Evolutionary conservation across 2,797 vertebrate species (phyloP).

Genomic region (Anguilla megastoma): DNA sequence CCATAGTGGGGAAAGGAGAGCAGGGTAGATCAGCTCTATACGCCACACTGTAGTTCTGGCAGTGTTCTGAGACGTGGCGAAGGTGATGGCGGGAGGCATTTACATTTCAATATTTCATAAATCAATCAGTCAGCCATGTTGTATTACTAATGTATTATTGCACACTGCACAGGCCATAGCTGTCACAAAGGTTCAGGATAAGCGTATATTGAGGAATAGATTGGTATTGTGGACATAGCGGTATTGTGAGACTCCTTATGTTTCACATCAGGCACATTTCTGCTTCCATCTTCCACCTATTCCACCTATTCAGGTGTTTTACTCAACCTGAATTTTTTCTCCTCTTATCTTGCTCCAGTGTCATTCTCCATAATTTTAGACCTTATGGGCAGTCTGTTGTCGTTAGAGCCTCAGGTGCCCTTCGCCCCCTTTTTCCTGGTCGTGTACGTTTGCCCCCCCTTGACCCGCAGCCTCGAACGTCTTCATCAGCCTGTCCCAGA

Average conservation of each 20-base stretch:
- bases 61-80: neutral
- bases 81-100: neutral
- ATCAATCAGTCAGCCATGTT: neutral
- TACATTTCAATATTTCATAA: neutral
- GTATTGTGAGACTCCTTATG: neutral
- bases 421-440: neutral
- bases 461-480: constrained; percentile 77
- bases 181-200: neutral
- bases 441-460: constrained; percentile 60
- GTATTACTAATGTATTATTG: neutral
- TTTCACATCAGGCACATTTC: neutral
- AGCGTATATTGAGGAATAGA: neutral
- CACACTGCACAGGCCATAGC: neutral
- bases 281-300: neutral
- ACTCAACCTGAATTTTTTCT: neutral
- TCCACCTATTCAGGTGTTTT: neutral
- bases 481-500: constrained; percentile 96
- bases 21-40: neutral
- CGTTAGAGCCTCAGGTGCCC: neutral
- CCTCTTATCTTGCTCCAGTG: neutral
- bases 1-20: neutral
- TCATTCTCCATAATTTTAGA: neutral
- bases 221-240: neutral
- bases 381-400: neutral
- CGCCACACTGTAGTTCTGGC: neutral